Evolutionary conservation across 2,797 vertebrate species (phyloP).

Genomic region (Staurois parvus): DNA sequence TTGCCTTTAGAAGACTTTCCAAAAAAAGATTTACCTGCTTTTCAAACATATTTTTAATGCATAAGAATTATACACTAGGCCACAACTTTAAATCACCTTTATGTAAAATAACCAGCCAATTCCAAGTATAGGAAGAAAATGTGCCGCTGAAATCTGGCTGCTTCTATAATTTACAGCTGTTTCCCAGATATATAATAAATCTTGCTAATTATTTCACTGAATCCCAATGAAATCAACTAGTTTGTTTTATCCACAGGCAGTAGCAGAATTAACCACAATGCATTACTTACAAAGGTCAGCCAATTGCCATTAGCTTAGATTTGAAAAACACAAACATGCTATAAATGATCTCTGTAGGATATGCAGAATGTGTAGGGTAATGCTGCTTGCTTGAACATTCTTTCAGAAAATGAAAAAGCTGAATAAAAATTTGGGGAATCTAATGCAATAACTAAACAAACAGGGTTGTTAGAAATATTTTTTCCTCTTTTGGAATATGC

Average conservation of each 20-base stretch:
- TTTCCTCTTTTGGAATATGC: too few species aligned
- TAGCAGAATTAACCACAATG: neutral
- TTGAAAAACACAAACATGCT: neutral
- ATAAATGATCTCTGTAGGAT: neutral
- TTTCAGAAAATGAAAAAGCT: neutral
- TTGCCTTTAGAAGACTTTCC: slow-evolving; percentile 36
- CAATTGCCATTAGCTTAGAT: neutral
- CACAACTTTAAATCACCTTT: slow-evolving; percentile 32
- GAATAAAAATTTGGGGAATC: too few species aligned
- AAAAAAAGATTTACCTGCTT: slow-evolving; percentile 50
- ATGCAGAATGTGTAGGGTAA: neutral
- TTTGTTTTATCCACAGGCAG: slow-evolving; percentile 6
- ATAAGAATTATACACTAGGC: slow-evolving; percentile 47
- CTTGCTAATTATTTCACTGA: slow-evolving; percentile 20
- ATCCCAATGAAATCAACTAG: neutral
- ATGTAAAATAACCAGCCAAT: slow-evolving; percentile 21
- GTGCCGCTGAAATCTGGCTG: neutral
- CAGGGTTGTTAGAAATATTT: too few species aligned
- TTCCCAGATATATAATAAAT: slow-evolving; percentile 23
- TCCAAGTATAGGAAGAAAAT: slow-evolving; percentile 7
- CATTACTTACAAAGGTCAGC: neutral
- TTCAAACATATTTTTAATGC: slow-evolving; percentile 41
- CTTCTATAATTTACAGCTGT: slow-evolving; percentile 6
- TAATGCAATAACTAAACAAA: too few species aligned
- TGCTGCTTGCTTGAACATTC: neutral